These are phyloP conservation scores for Nansenia antarctica DNA, from an alignment of 2,113 vertebrate genomes.

Conservation along the genomic window DNA sequence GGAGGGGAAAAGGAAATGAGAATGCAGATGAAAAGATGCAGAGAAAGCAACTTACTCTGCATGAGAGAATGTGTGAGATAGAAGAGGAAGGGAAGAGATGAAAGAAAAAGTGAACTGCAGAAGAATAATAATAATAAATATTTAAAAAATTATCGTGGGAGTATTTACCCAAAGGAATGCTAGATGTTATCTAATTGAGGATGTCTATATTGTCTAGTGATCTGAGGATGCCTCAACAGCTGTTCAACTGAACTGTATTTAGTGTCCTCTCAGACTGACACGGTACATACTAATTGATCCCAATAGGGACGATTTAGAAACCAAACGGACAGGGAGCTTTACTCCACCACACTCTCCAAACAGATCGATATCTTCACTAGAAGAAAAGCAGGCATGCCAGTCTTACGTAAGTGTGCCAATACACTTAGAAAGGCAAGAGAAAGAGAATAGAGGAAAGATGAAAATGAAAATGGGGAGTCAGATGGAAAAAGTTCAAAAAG, in stretches of 20 bases:
- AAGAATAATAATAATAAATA: too few relatives aligned
- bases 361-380: conserved; percentile 21
- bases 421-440: conserved; percentile 36
- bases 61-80: too few relatives aligned
- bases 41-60: too few relatives aligned
- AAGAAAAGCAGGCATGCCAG: conserved; percentile 10
- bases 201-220: too few relatives aligned
- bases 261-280: neutral
- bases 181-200: too few relatives aligned
- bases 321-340: conserved; percentile 19
- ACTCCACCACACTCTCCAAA: conserved; percentile 2
- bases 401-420: conserved; percentile 21
- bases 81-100: too few relatives aligned
- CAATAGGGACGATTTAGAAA: conserved; percentile 44
- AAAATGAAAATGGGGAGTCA: conserved; percentile 64
- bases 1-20: neutral
- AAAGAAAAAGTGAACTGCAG: too few relatives aligned
- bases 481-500: conserved; percentile 19
- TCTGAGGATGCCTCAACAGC: too few relatives aligned
- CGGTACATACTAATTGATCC: conserved; percentile 54
- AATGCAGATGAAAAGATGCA: neutral
- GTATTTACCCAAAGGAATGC: too few relatives aligned
- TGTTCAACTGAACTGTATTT: neutral
- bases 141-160: too few relatives aligned
- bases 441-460: conserved; percentile 46